These are phyloP conservation scores for Passer domesticus DNA, from an alignment of 2,113 vertebrate genomes.

Conservation along the genomic window DNA sequence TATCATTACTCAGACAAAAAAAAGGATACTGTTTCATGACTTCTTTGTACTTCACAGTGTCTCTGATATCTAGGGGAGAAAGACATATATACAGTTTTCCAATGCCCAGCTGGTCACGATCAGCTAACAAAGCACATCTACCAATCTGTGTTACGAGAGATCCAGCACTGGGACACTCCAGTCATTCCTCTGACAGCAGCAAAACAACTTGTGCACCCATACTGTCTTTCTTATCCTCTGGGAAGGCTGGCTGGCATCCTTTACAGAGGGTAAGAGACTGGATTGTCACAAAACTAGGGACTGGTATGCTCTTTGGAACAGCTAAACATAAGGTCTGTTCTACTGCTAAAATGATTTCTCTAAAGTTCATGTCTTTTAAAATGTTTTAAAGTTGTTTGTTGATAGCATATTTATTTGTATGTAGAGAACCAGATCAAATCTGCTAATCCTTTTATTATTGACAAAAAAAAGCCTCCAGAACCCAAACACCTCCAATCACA, in stretches of 20 bases:
- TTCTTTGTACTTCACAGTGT: slow-evolving; percentile 98
- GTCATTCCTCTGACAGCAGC: not conserved
- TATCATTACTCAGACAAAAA: not conserved
- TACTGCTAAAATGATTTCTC: not conserved
- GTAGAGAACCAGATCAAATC: not conserved
- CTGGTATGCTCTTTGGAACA: accelerated
- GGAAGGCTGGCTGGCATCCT: not conserved
- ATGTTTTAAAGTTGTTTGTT: not conserved
- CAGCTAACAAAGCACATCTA: not conserved
- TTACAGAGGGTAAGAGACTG: not conserved
- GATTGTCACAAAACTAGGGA: not conserved
- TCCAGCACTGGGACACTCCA: not conserved
- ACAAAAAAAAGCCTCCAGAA: not conserved
- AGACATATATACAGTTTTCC: not conserved
- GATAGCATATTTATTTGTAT: not conserved
- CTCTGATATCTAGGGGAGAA: slow-evolving; percentile 85
- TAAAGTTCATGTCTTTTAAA: not conserved
- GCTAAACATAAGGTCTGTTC: not conserved
- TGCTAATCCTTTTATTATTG: accelerated
- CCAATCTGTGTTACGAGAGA: not conserved
- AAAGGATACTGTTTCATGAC: slow-evolving; percentile 98
- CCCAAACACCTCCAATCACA: not conserved
- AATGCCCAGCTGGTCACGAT: not conserved
- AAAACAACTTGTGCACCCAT: accelerated
- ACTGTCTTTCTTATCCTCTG: not conserved